Percentiles rank a stretch among this genome's conserved stretches.
Conservation (phyloP, 2,888 invertebrate genomes). For the Drosophila affinis region DNA sequence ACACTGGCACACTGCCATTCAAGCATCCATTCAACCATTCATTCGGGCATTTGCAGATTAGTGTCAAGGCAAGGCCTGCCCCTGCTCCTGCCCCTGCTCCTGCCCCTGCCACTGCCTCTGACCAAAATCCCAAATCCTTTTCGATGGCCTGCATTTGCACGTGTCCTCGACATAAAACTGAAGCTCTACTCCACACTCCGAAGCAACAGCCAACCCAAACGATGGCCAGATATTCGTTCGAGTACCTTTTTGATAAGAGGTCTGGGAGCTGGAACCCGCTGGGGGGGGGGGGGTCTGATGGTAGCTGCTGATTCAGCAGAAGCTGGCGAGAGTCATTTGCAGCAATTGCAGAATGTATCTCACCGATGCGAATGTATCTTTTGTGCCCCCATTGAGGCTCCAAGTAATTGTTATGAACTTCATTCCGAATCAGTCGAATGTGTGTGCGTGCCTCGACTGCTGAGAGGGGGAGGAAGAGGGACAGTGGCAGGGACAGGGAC, state of each 20-base stretch:
- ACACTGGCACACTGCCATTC: background rate
- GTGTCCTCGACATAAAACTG: constrained; percentile 65
- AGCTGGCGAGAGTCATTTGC: constrained; percentile 40
- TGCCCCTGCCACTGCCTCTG: background rate
- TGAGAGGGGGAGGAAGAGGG: constrained; percentile 14
- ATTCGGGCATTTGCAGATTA: constrained; percentile 19
- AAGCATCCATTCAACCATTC: background rate
- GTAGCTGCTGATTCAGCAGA: constrained; percentile 46
- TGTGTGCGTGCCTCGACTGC: constrained; percentile 61
- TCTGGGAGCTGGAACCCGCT: background rate
- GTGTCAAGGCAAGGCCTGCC: constrained; percentile 21
- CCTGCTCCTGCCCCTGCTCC: background rate
- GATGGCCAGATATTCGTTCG: background rate
- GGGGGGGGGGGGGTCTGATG: background rate
- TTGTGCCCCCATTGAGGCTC: constrained; percentile 44
- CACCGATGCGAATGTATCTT: constrained; percentile 46
- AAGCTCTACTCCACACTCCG: constrained; percentile 3
- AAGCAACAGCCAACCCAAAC: background rate
- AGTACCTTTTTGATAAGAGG: background rate
- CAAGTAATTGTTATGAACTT: constrained; percentile 75
- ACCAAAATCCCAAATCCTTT: constrained; percentile 5
- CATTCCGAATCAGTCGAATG: constrained; percentile 46
- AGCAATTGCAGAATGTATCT: constrained; percentile 57
- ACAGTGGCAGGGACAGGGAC: background rate
- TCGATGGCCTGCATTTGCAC: constrained; percentile 53